phyloP scores from a whole-genome alignment of 2,797 vertebrate genomes.

The Pachyuromys duprasi region DNA sequence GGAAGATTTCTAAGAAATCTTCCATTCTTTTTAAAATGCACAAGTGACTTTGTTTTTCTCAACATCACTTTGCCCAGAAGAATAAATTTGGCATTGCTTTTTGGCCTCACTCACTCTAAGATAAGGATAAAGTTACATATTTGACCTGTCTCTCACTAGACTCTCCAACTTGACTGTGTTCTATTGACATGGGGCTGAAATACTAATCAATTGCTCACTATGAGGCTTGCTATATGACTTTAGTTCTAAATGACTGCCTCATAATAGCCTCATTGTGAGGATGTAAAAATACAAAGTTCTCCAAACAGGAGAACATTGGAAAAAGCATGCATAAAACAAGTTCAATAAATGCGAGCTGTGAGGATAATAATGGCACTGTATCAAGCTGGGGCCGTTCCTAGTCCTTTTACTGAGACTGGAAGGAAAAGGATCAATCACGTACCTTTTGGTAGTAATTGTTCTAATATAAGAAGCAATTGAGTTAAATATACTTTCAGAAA shows the following conservation, averaged over 20 bases:
- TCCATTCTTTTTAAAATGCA: neutral
- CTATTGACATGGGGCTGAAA: neutral
- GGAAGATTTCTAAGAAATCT: neutral
- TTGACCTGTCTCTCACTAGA: neutral
- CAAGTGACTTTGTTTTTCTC: neutral
- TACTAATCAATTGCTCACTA: neutral
- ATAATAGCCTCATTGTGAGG: neutral
- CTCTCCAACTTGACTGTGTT: neutral
- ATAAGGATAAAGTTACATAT: neutral
- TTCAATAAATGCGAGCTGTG: neutral
- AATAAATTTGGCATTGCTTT: neutral
- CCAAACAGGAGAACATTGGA: neutral
- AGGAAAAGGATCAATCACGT: neutral
- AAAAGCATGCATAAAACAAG: neutral
- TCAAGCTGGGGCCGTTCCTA: neutral
- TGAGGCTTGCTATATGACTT: neutral
- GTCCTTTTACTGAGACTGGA: neutral
- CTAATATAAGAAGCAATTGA: slow-evolving; percentile 40
- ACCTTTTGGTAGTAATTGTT: slow-evolving; percentile 31
- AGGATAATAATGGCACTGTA: neutral
- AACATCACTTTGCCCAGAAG: neutral
- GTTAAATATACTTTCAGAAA: slow-evolving; percentile 45
- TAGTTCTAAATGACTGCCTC: neutral
- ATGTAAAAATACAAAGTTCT: neutral
- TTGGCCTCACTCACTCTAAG: neutral